phyloP scores from a whole-genome alignment of 1,140 invertebrate species.

The Gonioctena quinquepunctata region DNA sequence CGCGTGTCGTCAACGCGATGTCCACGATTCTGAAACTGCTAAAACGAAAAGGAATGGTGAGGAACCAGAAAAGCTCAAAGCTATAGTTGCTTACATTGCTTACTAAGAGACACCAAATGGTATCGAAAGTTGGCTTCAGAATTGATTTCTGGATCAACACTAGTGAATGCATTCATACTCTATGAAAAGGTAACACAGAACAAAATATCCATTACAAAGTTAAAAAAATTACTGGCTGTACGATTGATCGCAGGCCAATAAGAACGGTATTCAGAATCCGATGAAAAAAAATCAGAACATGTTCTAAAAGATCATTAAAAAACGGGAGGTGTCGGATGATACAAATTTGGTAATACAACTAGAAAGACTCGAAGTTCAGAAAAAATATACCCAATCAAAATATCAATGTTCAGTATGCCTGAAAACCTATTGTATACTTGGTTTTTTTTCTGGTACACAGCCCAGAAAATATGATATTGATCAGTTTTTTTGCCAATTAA shows the following conservation, averaged over 20 bases:
- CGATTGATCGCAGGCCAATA: not conserved
- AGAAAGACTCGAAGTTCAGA: not conserved
- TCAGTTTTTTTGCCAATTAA: not conserved
- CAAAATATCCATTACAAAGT: conserved; percentile 10
- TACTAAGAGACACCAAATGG: too few relatives aligned
- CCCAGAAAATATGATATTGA: not conserved
- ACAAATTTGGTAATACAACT: not conserved
- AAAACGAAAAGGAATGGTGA: not conserved
- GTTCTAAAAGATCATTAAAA: not conserved
- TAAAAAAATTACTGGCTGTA: conserved; percentile 1
- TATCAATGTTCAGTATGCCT: not conserved
- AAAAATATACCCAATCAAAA: not conserved
- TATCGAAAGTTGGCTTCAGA: too few relatives aligned
- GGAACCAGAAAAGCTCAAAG: too few relatives aligned
- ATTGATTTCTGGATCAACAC: too few relatives aligned
- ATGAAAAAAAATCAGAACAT: not conserved
- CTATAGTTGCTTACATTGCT: too few relatives aligned
- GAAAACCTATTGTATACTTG: not conserved
- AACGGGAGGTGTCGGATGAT: not conserved
- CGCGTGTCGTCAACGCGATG: not conserved
- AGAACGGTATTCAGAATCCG: not conserved
- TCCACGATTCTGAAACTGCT: not conserved
- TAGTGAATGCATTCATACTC: not conserved
- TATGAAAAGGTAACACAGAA: not conserved
- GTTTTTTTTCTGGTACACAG: not conserved